Base-by-base conservation (phyloP, 2,888 invertebrate species). In the Sinelater perroti region DNA sequence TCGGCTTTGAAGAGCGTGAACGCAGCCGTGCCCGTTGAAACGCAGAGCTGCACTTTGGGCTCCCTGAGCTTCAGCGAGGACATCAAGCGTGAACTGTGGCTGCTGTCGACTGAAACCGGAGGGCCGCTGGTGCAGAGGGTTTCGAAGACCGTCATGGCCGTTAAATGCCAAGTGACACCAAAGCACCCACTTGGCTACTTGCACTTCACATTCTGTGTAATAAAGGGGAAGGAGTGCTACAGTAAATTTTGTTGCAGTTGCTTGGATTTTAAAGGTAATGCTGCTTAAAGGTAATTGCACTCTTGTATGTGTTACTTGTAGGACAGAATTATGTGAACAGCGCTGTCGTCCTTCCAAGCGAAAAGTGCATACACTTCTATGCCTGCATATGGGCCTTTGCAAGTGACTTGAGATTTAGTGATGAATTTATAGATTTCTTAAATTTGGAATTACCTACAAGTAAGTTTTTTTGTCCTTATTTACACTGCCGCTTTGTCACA, bases 371-470 rank as follows among this genome's bases (percentile, higher is more conserved):
- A 31, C 89, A 89, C 75, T 88, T 85, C 75, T 88, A 87, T 74
- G 85, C 87, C 5, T 88, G 88, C 70, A 79, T 89, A 36, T 86
- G 87, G 76, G 87, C 88, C 31, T 86, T 89, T 75, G 85, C 85
- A 17, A 86, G 87, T 71, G 85, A 87, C 73, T 78, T 81, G 7
- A 83, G 83, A 69, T 79, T 86, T 54, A 72, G 81, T 3, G 81
- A 83, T 63, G 88, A 89, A 70, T 89, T 88, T 75, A 77, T 81
- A 31, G 80, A 80, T 70, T 86, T 83, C 65, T 80, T 86, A 24
- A 81, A 80, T 63, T 70, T 81, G 35, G 83, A 82, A 70, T 75
- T 72, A 2, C 40, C 36, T n/a, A 13, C 35, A 17, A 44, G 58
- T 53, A 49, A 30, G 45, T 14, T 24, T 1, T 11, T 24, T 13